These are phyloP conservation scores for Suillia variegata DNA, from an alignment of 2,888 invertebrate species.

Conservation along the genomic window DNA sequence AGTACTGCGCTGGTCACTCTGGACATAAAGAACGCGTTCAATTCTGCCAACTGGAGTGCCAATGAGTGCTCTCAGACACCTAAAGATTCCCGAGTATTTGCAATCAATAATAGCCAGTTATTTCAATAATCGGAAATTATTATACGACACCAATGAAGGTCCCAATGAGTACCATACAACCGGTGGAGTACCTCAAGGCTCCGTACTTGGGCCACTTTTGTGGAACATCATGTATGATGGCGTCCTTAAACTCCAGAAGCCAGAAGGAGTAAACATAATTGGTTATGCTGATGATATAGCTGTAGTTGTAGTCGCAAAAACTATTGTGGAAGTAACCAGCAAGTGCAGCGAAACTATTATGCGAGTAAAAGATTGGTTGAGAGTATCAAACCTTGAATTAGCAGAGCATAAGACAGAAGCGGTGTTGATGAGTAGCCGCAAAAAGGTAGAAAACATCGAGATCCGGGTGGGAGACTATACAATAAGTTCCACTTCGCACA, in stretches of 20 bases:
- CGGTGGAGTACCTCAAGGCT: background rate
- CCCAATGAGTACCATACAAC: background rate
- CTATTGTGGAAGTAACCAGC: background rate
- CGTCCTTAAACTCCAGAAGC: background rate
- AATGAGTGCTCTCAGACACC: too few species aligned
- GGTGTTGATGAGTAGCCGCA: background rate
- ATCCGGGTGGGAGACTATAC: too few species aligned
- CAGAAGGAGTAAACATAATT: background rate
- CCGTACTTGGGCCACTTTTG: too few species aligned
- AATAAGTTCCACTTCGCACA: background rate
- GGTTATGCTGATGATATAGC: conserved; percentile 8
- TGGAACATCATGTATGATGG: too few species aligned
- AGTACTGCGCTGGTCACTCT: background rate
- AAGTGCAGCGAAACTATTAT: background rate
- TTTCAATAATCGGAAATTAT: background rate
- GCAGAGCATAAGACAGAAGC: background rate
- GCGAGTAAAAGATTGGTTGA: background rate
- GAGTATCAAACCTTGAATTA: background rate
- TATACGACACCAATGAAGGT: background rate
- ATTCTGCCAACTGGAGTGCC: background rate
- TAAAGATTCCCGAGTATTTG: background rate
- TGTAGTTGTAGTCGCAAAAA: background rate
- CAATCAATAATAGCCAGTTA: background rate
- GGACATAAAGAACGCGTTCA: background rate
- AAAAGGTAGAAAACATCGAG: background rate